Base-by-base conservation (phyloP, 2,797 vertebrate genomes). In the Staurois parvus region DNA sequence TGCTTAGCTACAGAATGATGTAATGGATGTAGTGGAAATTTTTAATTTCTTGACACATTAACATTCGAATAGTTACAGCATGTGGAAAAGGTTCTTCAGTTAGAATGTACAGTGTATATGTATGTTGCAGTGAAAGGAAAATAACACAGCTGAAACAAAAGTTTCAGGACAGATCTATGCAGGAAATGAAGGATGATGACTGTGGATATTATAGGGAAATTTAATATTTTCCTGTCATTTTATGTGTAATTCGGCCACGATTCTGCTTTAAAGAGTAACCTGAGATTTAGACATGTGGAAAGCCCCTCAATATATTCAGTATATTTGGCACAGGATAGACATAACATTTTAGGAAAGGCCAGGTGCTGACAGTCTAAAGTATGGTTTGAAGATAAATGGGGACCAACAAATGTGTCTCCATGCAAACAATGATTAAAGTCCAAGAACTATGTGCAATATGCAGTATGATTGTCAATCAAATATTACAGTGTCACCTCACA, bases 361-460 rank as follows among this genome's bases (percentile, higher is more conserved):
- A 70, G 21, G 78, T 69, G 84, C 70, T 85, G 84, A 85, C 72
- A 81, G 72, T 68, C 32, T 56, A 76, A 67, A 59, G 84, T 70
- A 76, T 76, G 24, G 78, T 72, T 76, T 81, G 72, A 29, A 85
- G 84, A 85, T 85, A 85, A 85, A 76, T 70, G 84, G 70, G 79
- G 45, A 64, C 64, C 64, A 85, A 85, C 78, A 85, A 78, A 85
- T 81, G 72, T 81, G 79, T 85, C 72, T 85, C 84, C 76, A 81
- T 42, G 84, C 72, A 85, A 85, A 85, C 72, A 76, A 17, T 81
- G 79, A 85, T 85, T 85, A 85, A 42, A 74, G 37, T 78, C 6
- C 26, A 78, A 68, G 42, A 45, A 66, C 64, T 79, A 62, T 84
- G 26, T 32, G 42, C 37, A 84, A 34, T n/a, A 73, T 84, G 59